Base-by-base conservation (phyloP, 2,888 invertebrate genomes). In the Plagiodera versicolora region DNA sequence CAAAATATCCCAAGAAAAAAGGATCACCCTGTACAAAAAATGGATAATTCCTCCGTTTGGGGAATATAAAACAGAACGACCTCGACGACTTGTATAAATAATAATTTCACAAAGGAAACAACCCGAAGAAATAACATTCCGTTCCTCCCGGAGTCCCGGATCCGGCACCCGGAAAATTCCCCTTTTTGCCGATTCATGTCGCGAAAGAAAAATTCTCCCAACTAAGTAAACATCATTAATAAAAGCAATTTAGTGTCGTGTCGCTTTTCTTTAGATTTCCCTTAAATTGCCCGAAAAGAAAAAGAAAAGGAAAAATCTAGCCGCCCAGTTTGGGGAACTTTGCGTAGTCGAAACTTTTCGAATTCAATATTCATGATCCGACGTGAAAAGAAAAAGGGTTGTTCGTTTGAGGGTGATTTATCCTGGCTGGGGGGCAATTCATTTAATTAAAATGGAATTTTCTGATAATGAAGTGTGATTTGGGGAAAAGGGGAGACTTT, bases 141-240 rank as follows among this genome's bases (percentile, higher is more conserved):
- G 53, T 45, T 56, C 16, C 35, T 49, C 10, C 49, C 32, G 57
- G 18, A 35, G 48, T n/a, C n/a, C n/a, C n/a, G n/a, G n/a, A n/a
- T n/a, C n/a, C n/a, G n/a, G n/a, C n/a, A n/a, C n/a, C n/a, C n/a
- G n/a, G n/a, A n/a, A 30, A 54, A 54, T 58, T 39, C 57, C 54
- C 51, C 53, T 56, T 54, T 66, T 66, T 60, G 58, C 60, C 56
- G 64, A 62, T 64, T 62, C 64, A 50, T 56, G 58, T 62, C 60
- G 53, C 60, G 44, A 24, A 62, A 56, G 62, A 59, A 59, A 64
- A 56, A 64, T 61, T 60, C 63, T 57, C 57, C 62, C 66, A 61
- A 60, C 67, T 68, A 65, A 71, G 77, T 76, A 78, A 79, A 79
- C 77, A 78, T 78, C 78, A 78, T 79, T 79, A 79, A 79, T 78